phyloP scores from a whole-genome alignment of 2,888 invertebrate genomes.

The Drymonia ruficornis region DNA sequence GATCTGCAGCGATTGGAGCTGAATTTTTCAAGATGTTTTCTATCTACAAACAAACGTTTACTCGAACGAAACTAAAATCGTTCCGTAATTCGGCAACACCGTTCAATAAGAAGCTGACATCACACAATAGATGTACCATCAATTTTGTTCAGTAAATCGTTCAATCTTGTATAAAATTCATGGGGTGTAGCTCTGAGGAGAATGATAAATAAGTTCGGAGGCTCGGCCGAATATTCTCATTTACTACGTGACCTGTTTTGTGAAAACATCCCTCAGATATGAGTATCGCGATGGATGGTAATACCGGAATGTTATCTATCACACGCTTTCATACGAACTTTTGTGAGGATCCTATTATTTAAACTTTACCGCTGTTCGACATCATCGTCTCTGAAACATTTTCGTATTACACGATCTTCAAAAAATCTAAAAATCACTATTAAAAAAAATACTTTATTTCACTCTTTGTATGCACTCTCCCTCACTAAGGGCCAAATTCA shows the following conservation, averaged over 20 bases:
- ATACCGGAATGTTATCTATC: constrained; percentile 71
- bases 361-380: neutral
- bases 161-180: constrained; percentile 85
- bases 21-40: neutral
- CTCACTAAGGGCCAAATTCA: too few relatives aligned
- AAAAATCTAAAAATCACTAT: too few relatives aligned
- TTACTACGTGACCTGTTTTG: constrained; percentile 84
- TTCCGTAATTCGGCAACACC: constrained; percentile 43
- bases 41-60: neutral
- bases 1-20: neutral
- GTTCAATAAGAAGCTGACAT: constrained; percentile 74
- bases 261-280: constrained; percentile 75
- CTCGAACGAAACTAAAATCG: constrained; percentile 27
- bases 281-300: constrained; percentile 71
- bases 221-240: constrained; percentile 84
- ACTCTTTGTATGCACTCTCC: too few relatives aligned
- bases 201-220: constrained; percentile 83
- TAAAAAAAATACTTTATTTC: too few relatives aligned
- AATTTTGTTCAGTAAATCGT: constrained; percentile 83
- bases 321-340: constrained; percentile 62
- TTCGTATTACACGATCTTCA: too few relatives aligned
- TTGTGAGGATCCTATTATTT: constrained; percentile 48
- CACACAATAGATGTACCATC: constrained; percentile 81
- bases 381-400: too few relatives aligned
- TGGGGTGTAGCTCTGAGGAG: constrained; percentile 80